A percentile compares a stretch with the other conserved stretches of the same genome.
Evolutionary conservation across 2,113 vertebrate genomes (phyloP).

Genomic region (Campylomormyrus numenius): DNA sequence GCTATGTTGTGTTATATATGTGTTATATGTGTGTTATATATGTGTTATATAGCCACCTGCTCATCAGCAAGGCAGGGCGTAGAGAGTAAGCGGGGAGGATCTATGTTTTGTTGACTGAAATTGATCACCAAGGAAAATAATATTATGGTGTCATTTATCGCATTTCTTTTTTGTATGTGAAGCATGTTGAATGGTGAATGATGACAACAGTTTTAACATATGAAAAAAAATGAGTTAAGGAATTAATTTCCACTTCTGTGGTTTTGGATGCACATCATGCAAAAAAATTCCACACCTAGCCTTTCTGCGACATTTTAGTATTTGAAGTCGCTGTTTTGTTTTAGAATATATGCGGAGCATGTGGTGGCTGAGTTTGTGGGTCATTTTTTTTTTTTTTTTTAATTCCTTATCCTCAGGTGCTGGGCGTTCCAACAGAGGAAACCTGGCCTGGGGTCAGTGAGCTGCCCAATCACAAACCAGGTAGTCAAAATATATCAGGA

Average conservation of each 20-base stretch:
- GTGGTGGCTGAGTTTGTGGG: too few relatives aligned
- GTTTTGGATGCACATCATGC: neutral
- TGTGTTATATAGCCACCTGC: neutral
- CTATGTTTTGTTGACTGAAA: neutral
- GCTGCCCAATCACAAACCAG: slow-evolving; percentile 72
- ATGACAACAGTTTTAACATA: neutral
- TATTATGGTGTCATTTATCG: neutral
- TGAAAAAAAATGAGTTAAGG: neutral
- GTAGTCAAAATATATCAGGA: slow-evolving; percentile 26
- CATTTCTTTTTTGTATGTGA: neutral
- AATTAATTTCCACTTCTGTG: neutral
- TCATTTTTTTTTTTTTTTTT: neutral
- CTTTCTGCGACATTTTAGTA: too few relatives aligned
- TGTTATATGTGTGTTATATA: too few relatives aligned
- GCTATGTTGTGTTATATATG: too few relatives aligned
- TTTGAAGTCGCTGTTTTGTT: too few relatives aligned
- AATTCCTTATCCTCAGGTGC: slow-evolving; percentile 53
- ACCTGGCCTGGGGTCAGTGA: slow-evolving; percentile 76
- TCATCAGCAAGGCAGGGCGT: neutral
- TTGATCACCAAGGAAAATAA: neutral
- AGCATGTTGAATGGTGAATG: neutral
- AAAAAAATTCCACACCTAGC: neutral
- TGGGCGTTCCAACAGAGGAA: slow-evolving; percentile 73
- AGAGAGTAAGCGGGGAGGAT: neutral
- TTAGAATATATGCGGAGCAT: neutral